Percentiles rank a stretch among this genome's conserved stretches.
phyloP scores from a whole-genome alignment of 1,140 invertebrate species.

The Diorhabda carinulata region DNA sequence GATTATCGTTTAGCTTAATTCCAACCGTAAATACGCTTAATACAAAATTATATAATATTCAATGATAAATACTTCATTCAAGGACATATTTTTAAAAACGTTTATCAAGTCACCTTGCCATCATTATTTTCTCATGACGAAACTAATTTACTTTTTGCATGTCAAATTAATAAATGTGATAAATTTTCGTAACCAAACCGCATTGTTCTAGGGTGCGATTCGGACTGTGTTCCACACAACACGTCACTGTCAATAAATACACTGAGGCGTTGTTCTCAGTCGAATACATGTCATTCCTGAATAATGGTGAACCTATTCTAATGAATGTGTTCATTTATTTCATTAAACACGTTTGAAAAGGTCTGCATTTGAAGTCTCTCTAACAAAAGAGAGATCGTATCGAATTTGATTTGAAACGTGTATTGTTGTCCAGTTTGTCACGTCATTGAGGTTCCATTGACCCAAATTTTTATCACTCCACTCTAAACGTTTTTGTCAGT shows the following conservation, averaged over 20 bases:
- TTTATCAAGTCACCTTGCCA: too few relatives aligned
- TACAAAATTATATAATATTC: too few relatives aligned
- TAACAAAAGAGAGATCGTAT: not conserved
- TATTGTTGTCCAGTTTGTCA: not conserved
- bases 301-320: slow-evolving; percentile 2
- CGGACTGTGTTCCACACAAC: not conserved
- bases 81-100: too few relatives aligned
- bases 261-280: slow-evolving; percentile 1
- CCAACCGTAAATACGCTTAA: too few relatives aligned
- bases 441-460: not conserved
- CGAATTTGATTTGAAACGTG: not conserved
- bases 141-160: too few relatives aligned
- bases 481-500: too few relatives aligned
- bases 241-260: slow-evolving; percentile 2
- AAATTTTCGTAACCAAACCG: not conserved
- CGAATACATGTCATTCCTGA: not conserved
- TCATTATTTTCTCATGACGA: too few relatives aligned
- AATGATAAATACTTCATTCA: too few relatives aligned
- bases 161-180: not conserved
- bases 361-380: slow-evolving; percentile 1
- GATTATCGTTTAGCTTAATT: too few relatives aligned
- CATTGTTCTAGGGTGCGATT: slow-evolving; percentile 1
- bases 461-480: not conserved
- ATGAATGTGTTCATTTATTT: slow-evolving; percentile 3
- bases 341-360: slow-evolving; percentile 2